These are phyloP conservation scores for Columbina picui DNA, from an alignment of 2,113 vertebrate species.

Conservation along the genomic window DNA sequence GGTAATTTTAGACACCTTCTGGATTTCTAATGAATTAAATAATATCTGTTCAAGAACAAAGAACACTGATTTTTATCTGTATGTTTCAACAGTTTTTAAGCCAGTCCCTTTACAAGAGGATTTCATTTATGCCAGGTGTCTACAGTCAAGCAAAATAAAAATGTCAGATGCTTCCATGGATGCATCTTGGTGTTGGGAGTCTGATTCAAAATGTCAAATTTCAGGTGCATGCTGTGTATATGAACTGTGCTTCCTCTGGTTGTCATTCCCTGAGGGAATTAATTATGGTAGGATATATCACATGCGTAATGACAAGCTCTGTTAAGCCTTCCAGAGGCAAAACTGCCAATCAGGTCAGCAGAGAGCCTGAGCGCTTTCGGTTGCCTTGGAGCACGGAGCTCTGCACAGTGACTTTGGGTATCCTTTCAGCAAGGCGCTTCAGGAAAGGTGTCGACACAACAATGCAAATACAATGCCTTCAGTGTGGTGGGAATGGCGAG, in stretches of 20 bases:
- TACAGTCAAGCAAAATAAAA: background rate
- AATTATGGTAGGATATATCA: constrained; percentile 6
- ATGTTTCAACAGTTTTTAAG: background rate
- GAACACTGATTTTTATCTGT: background rate
- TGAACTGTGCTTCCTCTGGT: background rate
- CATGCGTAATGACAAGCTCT: constrained; percentile 6
- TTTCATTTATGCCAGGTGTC: background rate
- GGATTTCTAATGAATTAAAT: constrained; percentile 1
- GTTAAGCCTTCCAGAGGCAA: constrained; percentile 18
- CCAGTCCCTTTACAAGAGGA: background rate
- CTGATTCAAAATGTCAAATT: constrained; percentile 1
- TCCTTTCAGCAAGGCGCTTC: background rate
- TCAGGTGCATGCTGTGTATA: background rate
- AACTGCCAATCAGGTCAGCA: background rate
- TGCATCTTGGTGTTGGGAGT: background rate
- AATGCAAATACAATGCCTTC: background rate
- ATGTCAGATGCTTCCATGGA: background rate
- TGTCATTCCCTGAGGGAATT: constrained; percentile 17
- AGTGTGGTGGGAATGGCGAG: background rate
- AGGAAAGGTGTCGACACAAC: background rate
- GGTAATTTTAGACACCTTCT: constrained; percentile 14
- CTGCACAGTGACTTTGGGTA: background rate
- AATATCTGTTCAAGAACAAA: background rate
- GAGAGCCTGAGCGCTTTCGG: background rate
- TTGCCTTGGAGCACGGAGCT: background rate